Conservation (phyloP, 2,113 vertebrate species). For the Larimichthys crocea region DNA sequence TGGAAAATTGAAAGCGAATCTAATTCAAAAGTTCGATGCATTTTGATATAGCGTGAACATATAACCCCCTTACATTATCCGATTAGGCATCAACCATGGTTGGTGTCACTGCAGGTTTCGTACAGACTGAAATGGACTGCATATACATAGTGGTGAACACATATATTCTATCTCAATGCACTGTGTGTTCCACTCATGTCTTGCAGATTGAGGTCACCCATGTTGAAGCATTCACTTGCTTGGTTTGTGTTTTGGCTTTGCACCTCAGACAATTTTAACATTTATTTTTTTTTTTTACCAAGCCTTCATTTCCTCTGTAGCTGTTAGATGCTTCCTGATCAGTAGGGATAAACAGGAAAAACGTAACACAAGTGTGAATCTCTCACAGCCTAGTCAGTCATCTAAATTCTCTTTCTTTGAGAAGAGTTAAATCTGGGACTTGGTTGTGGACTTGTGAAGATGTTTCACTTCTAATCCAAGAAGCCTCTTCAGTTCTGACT, state of each 20-base stretch:
- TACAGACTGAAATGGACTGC: conserved; percentile 65
- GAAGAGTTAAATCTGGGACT: no score
- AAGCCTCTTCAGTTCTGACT: no score
- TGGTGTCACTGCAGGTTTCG: conserved; percentile 63
- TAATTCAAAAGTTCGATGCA: conserved; percentile 66
- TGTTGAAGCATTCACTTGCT: conserved; percentile 50
- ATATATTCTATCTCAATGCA: conserved; percentile 29
- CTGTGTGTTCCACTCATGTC: conserved; percentile 52
- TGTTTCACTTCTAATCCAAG: no score
- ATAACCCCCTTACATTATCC: conserved; percentile 52
- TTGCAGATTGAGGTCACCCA: conserved; percentile 69
- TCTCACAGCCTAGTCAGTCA: neutral
- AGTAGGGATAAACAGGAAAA: neutral
- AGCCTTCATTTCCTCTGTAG: conserved; percentile 10
- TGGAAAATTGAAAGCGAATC: conserved; percentile 57
- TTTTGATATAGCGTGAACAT: conserved; percentile 68
- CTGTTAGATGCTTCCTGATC: conserved; percentile 14
- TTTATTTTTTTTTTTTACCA: neutral
- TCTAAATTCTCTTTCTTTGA: no score
- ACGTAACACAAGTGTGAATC: neutral
- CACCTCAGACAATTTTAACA: conserved; percentile 25
- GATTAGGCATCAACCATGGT: conserved; percentile 70
- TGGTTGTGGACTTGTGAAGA: no score
- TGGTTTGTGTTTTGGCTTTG: conserved; percentile 33
- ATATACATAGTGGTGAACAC: conserved; percentile 38